Evolutionary conservation across 2,888 invertebrate genomes (phyloP), one percentile per base, ranked within the genome.

Genomic region (Seira sanloemensis): DNA sequence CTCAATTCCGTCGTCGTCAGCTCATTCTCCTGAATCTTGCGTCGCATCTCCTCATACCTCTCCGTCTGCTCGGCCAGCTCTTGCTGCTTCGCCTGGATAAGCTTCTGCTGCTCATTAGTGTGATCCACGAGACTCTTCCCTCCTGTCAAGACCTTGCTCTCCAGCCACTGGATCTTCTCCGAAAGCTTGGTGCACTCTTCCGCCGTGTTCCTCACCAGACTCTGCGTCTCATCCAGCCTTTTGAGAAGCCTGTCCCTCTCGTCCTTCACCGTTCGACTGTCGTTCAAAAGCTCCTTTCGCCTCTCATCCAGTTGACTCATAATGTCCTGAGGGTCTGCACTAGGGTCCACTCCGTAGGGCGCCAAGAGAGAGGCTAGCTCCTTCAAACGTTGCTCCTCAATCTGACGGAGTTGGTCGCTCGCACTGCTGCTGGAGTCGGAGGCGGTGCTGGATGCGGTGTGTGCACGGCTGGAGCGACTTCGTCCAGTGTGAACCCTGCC

Each of bases 121-220:
- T 98, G 97, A 91, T 98, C 98, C 54, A 98, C 94, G 78, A 99
- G 96, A 91, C 98, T 97, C 91, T 97, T 97, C 0, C 97, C 97
- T 74, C 98, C 98, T 89, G 96, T 95, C 69, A 99, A 94, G 91
- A 99, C 94, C 90, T 99, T 96, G 90, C 97, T 97, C 91, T 99
- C 98, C 90, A 99, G 93, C 83, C 96, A 94, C 80, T 94, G 93
- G 88, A 98, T 94, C 91, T 97, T 95, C 37, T 93, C 93, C 23
- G 95, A 94, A 82, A 98, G 91, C 90, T 95, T 95, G 16, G 71
- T 79, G 72, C 89, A 89, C 58, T 89, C 89, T 7, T 86, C 86
- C 77, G 88, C 87, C 1, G 89, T 87, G 37, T 81, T 80, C 77
- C 85, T 85, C 16, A 93, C 90, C 25, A 90, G 90, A 94, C 95